Percentiles rank a stretch among this genome's conserved stretches.
Evolutionary conservation across 64 coral and sea anemone genomes (phyloP).

Genomic region (Pocillopora damicornis): DNA sequence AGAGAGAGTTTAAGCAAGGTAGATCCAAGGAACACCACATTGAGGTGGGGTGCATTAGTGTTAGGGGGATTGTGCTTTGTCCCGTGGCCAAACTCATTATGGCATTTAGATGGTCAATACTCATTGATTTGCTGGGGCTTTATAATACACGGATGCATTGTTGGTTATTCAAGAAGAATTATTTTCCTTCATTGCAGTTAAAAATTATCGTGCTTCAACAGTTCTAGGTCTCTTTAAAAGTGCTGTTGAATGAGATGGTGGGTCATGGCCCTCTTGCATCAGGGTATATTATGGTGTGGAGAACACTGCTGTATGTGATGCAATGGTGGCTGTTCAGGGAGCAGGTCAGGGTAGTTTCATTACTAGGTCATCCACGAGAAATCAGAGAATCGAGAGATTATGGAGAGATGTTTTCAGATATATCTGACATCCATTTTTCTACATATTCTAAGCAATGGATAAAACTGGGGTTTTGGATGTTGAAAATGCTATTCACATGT

Average conservation of each 20-base stretch:
- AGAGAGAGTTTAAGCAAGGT: constrained; percentile 29
- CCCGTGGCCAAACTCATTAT: constrained; percentile 42
- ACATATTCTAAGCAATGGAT: constrained; percentile 42
- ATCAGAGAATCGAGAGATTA: constrained; percentile 38
- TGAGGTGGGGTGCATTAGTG: constrained; percentile 25
- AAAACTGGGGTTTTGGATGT: constrained; percentile 33
- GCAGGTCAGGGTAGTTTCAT: too few species aligned
- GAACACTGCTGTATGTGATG: too few species aligned
- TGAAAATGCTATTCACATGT: constrained; percentile 55
- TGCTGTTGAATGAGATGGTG: neutral
- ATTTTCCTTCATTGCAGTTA: too few species aligned
- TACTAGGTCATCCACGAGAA: constrained; percentile 18
- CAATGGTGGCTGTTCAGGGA: too few species aligned
- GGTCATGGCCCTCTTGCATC: too few species aligned
- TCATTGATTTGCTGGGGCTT: constrained; percentile 14
- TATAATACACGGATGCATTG: constrained; percentile 10
- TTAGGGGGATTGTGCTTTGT: constrained; percentile 19
- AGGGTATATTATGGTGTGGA: too few species aligned
- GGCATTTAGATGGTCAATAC: constrained; percentile 37
- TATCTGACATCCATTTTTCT: constrained; percentile 41
- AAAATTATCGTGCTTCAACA: too few species aligned
- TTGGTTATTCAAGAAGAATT: constrained; percentile 3
- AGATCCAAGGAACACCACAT: constrained; percentile 27
- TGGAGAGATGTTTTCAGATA: constrained; percentile 42
- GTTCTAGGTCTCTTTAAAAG: too few species aligned